Evolutionary conservation across 2,113 vertebrate species (phyloP), one percentile per base, ranked within the genome.

Genomic region (Glareola pratincola): DNA sequence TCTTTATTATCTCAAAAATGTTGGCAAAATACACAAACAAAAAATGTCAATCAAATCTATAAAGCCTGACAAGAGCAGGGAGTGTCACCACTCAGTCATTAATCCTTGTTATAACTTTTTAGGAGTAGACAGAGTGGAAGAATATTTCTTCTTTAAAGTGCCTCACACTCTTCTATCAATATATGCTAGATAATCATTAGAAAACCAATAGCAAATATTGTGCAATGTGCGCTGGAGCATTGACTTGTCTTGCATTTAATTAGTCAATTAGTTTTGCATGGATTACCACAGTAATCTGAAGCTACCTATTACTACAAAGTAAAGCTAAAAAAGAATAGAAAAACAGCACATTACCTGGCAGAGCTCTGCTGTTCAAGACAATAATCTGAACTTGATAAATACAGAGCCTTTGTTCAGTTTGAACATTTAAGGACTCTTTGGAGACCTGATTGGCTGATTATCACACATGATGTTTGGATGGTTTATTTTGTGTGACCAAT

Each of bases 381-480:
- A 91, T 93, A 96, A 95, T 75, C 43, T 32, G 83, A 88, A 94
- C 68, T 88, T 88, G 74, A 50, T 15, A 94, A 73, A 67, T 63
- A 76, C 14, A 73, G 67, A 96, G 85, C 47, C 83, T 92, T 96
- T 92, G 94, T 91, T 95, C 82, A 88, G 91, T 90, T 72, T 86
- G 91, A 95, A 91, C 89, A 93, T 96, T 97, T 98, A 97, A 98
- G 97, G 89, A 92, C 88, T 96, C 95, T 94, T 93, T 91, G 74
- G 85, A 94, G 89, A 88, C 74, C 91, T 88, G 94, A 97, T 98
- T 98, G 97, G 97, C 75, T 23, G 50, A 77, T 76, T 69, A 94
- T 59, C 43, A 95, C 96, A 93, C 96, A 96, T 91, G 95, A 87
- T 93, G 92, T 90, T 92, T 95, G 71, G 34, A 94, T 9, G 16